phyloP scores from a whole-genome alignment of 1,140 invertebrate species.

The Eubasilissa regina region DNA sequence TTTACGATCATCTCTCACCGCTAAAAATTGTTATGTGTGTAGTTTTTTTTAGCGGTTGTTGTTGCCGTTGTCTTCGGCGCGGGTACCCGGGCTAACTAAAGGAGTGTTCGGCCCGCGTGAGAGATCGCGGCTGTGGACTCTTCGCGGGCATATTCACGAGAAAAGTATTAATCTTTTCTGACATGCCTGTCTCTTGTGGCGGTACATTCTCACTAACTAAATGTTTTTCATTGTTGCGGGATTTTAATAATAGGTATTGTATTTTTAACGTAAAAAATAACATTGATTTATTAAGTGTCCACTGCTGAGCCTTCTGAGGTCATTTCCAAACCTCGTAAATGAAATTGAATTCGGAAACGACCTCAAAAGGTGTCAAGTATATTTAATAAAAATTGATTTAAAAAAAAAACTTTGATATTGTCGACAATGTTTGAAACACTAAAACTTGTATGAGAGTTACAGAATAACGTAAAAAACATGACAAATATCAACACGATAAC shows the following conservation, averaged over 20 bases:
- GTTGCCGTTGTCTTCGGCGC: constrained; percentile 20
- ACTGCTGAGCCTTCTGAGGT: too few species aligned
- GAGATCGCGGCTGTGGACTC: constrained; percentile 1
- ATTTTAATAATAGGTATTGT: constrained; percentile 32
- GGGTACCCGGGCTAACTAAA: neutral
- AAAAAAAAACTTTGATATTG: too few species aligned
- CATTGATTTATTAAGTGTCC: too few species aligned
- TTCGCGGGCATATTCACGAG: constrained; percentile 12
- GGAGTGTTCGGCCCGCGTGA: constrained; percentile 25
- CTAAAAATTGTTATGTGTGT: constrained; percentile 44
- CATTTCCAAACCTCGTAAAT: neutral
- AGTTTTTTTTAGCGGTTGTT: constrained; percentile 22
- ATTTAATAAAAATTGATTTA: too few species aligned
- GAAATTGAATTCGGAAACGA: too few species aligned
- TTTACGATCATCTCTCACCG: constrained; percentile 42
- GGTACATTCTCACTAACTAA: neutral
- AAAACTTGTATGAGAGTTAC: too few species aligned
- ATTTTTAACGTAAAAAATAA: neutral
- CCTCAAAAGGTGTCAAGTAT: too few species aligned
- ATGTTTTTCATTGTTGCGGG: constrained; percentile 12
- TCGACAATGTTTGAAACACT: too few species aligned
- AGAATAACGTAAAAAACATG: too few species aligned
- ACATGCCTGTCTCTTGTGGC: constrained; percentile 11
- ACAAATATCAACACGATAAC: too few species aligned
- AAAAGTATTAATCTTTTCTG: constrained; percentile 25